Base-by-base conservation (phyloP, 2,113 vertebrate genomes). In the Daphoenositta chrysoptera region DNA sequence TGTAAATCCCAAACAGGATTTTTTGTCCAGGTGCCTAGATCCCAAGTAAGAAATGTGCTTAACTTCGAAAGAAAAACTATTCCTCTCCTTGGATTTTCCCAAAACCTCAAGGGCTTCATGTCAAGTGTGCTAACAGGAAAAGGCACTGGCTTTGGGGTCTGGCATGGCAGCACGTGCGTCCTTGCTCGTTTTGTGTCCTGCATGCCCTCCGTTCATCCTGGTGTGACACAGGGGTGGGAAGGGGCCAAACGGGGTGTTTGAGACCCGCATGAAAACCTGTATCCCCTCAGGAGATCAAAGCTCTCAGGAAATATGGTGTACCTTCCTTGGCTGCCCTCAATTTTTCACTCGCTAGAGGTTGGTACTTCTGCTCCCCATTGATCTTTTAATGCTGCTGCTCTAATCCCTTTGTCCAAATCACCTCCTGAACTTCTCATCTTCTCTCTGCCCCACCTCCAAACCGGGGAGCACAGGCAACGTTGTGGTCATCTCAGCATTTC, bases 121-220 rank as follows among this genome's bases (percentile, higher is more conserved):
- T 61, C 24, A 60, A 37, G 18, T 1, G 0, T 42, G 12, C 9
- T 33, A 35, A 56, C 0, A 2, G 15, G 57, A 37, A 47, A 45
- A 77, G 33, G 45, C 16, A 5, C 7, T 54, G 31, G 13, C 9
- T 84, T 51, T 45, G 18, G 47, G 48, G 5, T n/a, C 40, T 61
- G 44, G 33, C 3, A 11, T 2, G 5, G 20, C 40, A 60, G 31
- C 7, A 2, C 0, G 0, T 45, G 48, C 53, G 56, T 20, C 48
- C 44, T 48, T 17, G 15, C 22, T 83, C 26, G 26, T 79, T 0
- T 0, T 0, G 0, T 23, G 51, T 64, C 31, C 40, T 8, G 1
- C 3, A 4, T 48, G 48, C 23, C 33, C 66, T 11, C 68, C 26
- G 2, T 10, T 63, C 1, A 2, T 33, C 10, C 15, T 2, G 1